Evolutionary conservation across 2,888 invertebrate genomes (phyloP).

Genomic region (Neelides folsomi): DNA sequence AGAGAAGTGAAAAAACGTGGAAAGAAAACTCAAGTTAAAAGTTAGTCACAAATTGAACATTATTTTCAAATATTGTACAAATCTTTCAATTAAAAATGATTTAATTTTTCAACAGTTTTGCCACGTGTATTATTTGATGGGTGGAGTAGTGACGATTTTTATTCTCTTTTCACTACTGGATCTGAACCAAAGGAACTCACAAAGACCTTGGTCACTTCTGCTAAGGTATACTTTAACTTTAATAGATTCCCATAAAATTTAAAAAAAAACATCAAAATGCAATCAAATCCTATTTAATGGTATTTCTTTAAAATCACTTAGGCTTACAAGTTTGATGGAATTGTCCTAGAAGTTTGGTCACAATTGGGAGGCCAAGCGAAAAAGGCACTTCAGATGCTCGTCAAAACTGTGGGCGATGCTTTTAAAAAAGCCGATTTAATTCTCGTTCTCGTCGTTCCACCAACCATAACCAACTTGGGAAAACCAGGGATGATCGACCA

Average conservation of each 20-base stretch:
- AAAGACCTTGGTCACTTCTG: conserved; percentile 51
- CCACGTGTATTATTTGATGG: conserved; percentile 81
- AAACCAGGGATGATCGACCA: conserved; percentile 52
- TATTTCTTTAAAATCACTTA: conserved; percentile 41
- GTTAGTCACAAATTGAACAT: conserved; percentile 39
- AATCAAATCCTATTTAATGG: not conserved
- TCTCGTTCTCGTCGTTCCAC: conserved; percentile 66
- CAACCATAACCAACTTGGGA: conserved; percentile 40
- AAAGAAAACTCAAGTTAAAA: conserved; percentile 46
- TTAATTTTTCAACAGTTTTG: conserved; percentile 50
- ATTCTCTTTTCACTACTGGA: conserved; percentile 54
- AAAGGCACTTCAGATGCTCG: conserved; percentile 40
- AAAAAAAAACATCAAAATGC: too few relatives aligned
- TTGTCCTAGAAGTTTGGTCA: conserved; percentile 80
- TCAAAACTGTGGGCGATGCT: conserved; percentile 50
- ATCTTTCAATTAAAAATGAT: conserved; percentile 1
- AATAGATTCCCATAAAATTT: too few relatives aligned
- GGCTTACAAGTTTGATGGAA: conserved; percentile 72
- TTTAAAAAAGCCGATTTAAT: conserved; percentile 41
- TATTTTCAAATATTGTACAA: conserved; percentile 7
- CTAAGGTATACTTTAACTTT: too few relatives aligned
- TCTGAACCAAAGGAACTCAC: conserved; percentile 55
- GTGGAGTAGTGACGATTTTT: conserved; percentile 63
- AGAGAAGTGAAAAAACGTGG: conserved; percentile 51
- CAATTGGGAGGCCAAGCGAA: conserved; percentile 58